Conservation (phyloP, 37 sponge, comb jelly and placozoan genomes). For the Tethya wilhelma region DNA sequence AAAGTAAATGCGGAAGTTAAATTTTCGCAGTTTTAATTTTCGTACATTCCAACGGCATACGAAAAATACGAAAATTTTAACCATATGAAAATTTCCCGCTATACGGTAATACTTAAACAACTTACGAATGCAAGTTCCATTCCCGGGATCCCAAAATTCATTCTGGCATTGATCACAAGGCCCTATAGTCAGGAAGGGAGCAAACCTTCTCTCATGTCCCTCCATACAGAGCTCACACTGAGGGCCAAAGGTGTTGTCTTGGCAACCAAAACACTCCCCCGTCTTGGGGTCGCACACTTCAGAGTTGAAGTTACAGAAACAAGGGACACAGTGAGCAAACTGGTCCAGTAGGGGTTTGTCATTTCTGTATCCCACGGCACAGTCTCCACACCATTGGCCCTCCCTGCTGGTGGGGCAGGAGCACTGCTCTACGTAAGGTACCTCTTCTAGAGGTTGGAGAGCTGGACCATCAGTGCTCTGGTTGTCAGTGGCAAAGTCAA, state of each 20-base stretch:
- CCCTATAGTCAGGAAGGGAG: neutral
- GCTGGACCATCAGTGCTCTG: neutral
- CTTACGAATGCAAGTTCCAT: constrained; percentile 50
- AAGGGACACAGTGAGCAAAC: constrained; percentile 72
- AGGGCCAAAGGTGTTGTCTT: constrained; percentile 54
- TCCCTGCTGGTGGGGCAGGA: constrained; percentile 42
- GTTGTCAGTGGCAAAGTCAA: constrained; percentile 41
- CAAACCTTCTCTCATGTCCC: constrained; percentile 53
- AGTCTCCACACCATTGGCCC: constrained; percentile 63
- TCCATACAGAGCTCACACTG: constrained; percentile 62
- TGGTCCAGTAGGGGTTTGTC: constrained; percentile 70
- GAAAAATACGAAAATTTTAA: too few species aligned
- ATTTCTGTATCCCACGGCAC: constrained; percentile 60
- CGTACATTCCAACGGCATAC: too few species aligned
- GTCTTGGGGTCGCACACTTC: constrained; percentile 69
- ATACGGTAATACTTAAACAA: too few species aligned
- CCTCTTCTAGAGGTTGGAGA: constrained; percentile 6
- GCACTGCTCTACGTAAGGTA: constrained; percentile 74
- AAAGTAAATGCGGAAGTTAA: too few species aligned
- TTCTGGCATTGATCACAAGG: constrained; percentile 30
- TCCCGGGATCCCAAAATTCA: constrained; percentile 28
- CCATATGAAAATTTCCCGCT: too few species aligned
- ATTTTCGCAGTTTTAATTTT: too few species aligned
- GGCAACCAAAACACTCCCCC: constrained; percentile 71
- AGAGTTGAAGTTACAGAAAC: constrained; percentile 80